phyloP scores from a whole-genome alignment of 2,797 vertebrate genomes.

The Epinephelus coioides region DNA sequence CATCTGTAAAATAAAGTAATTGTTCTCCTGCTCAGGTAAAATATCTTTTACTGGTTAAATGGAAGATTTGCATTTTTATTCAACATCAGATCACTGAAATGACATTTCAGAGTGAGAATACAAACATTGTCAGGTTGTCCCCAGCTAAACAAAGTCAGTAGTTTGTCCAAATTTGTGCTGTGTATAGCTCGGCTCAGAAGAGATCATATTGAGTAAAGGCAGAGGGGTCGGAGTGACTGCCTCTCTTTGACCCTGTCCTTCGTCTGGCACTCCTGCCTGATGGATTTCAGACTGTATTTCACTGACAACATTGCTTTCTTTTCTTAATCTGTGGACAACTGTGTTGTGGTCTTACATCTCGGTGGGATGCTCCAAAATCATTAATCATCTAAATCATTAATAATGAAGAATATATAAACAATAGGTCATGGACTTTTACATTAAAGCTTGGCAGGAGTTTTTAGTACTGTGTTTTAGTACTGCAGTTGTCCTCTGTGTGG shows the following conservation, averaged over 20 bases:
- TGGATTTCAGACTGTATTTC: too few relatives aligned
- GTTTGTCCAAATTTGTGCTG: neutral
- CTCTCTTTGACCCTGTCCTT: slow-evolving; percentile 6
- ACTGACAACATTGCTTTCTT: neutral
- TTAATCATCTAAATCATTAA: too few relatives aligned
- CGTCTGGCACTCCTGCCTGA: neutral
- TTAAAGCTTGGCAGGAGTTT: neutral
- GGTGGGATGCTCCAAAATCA: neutral
- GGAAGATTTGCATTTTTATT: neutral
- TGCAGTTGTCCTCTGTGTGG: slow-evolving; percentile 75
- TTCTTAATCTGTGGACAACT: neutral
- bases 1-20: neutral
- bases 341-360: neutral
- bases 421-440: neutral
- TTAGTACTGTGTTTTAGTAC: slow-evolving; percentile 48
- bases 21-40: neutral
- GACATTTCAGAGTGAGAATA: neutral
- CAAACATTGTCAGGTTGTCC: neutral
- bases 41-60: neutral
- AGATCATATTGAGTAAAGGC: neutral
- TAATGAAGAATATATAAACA: too few relatives aligned
- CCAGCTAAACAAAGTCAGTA: neutral
- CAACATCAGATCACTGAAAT: neutral
- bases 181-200: neutral
- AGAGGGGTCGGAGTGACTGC: neutral